Evolutionary conservation across 2,797 vertebrate species (phyloP).

Genomic region (Sciurus carolinensis): DNA sequence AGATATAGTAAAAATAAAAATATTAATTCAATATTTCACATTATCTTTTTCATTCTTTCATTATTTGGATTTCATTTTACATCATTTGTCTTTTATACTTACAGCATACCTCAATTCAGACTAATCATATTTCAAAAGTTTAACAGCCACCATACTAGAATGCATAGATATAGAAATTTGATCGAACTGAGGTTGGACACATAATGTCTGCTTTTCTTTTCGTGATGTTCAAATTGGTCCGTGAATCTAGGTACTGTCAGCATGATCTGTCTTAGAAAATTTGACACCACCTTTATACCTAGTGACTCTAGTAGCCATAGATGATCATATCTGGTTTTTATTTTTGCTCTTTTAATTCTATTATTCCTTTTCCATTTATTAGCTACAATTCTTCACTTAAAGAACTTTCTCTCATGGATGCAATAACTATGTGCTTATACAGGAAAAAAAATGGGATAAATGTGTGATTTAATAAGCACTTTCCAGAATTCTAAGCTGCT

Average conservation of each 20-base stretch:
- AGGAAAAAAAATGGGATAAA: not conserved
- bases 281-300: not conserved
- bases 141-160: not conserved
- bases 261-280: not conserved
- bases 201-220: not conserved
- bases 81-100: not conserved
- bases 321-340: not conserved
- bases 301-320: not conserved
- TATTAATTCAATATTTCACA: not conserved
- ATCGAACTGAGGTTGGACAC: not conserved
- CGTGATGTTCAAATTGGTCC: not conserved
- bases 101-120: not conserved
- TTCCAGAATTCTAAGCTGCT: not conserved
- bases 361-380: slow-evolving; percentile 26
- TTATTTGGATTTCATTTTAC: not conserved
- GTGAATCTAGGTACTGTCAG: not conserved
- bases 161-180: not conserved
- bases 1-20: not conserved
- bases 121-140: not conserved
- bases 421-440: not conserved
- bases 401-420: not conserved
- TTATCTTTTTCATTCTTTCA: not conserved
- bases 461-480: not conserved
- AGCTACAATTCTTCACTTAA: slow-evolving; percentile 41
- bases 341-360: not conserved